A percentile compares a stretch with the other conserved stretches of the same genome.
Conservation (phyloP, 2,888 invertebrate genomes). For the Archips crataeganus region DNA sequence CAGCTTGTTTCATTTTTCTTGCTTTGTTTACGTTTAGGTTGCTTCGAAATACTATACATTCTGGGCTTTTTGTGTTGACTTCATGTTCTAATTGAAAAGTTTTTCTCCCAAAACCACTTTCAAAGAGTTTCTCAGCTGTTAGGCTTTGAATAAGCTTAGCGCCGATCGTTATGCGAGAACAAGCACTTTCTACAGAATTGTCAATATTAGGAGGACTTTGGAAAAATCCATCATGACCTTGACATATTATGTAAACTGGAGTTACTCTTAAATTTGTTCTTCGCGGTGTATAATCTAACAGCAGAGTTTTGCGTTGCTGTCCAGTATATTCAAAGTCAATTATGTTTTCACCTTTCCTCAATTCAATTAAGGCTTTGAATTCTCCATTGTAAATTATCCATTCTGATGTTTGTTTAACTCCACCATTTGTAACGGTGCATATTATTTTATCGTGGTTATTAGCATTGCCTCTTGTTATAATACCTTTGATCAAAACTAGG, state of each 20-base stretch:
- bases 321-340: conserved; percentile 86
- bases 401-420: conserved; percentile 71
- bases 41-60: conserved; percentile 91
- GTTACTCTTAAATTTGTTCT: conserved; percentile 88
- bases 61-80: conserved; percentile 82
- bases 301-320: conserved; percentile 73
- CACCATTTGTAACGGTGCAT: conserved; percentile 74
- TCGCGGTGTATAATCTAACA: conserved; percentile 85
- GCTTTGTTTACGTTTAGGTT: conserved; percentile 89
- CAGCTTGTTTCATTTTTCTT: conserved; percentile 90
- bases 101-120: conserved; percentile 91
- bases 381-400: conserved; percentile 89
- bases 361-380: conserved; percentile 89
- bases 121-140: conserved; percentile 94
- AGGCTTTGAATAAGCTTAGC: conserved; percentile 93
- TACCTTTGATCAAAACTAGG: conserved; percentile 87
- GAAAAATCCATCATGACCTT: conserved; percentile 92
- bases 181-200: conserved; percentile 90
- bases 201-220: conserved; percentile 88
- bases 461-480: conserved; percentile 78
- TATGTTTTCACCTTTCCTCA: conserved; percentile 87
- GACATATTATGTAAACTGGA: conserved; percentile 94
- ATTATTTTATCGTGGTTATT: conserved; percentile 74
- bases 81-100: conserved; percentile 93
- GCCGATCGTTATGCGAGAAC: conserved; percentile 90